Base-by-base conservation (phyloP, 2,113 vertebrate species). In the Gymnobelideus leadbeateri region DNA sequence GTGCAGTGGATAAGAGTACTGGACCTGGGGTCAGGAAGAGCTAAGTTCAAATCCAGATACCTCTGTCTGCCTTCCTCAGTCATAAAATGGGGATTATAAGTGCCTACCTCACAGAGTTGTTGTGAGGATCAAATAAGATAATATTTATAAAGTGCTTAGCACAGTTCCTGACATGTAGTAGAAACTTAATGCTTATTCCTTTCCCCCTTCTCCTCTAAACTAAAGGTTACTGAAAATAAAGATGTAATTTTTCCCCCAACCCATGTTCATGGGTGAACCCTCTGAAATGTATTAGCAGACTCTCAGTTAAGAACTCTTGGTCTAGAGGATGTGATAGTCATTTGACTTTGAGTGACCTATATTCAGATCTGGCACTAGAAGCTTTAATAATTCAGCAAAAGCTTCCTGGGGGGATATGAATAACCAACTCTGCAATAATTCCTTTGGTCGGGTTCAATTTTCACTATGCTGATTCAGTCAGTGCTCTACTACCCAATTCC, bases 331-430 rank as follows among this genome's bases (percentile, higher is more conserved):
- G 31, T 68, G 31, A 68, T 68, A 31, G 61, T 14, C 61, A 68
- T 84, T 84, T 84, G n/a, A 84, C 5, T 84, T 84, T 43, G n/a
- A 84, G 43, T 84, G 68, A 21, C 68, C 37, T 84, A 43, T n/a
- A 84, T 84, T 95, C 68, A 96, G 46, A 90, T 90, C 84, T 95
- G 54, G 14, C 6, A 8, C 68, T 84, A 93, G 91, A 57, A 52
- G n/a, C 91, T 89, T 96, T 93, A n/a, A 28, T 92, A 89, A 95
- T 91, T 93, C 25, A 91, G 55, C 93, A 97, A 89, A 92, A 97
- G 61, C 96, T 97, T 96, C 57, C 92, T 94, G 25, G 14, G 47
- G 61, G 37, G 24, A 43, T 54, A 96, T 47, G 84, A 94, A 51
- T 93, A 93, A 92, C 94, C 89, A 93, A 96, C 57, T 68, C 91